Evolutionary conservation across 2,888 invertebrate species (phyloP).

Genomic region (Acleris sparsana): DNA sequence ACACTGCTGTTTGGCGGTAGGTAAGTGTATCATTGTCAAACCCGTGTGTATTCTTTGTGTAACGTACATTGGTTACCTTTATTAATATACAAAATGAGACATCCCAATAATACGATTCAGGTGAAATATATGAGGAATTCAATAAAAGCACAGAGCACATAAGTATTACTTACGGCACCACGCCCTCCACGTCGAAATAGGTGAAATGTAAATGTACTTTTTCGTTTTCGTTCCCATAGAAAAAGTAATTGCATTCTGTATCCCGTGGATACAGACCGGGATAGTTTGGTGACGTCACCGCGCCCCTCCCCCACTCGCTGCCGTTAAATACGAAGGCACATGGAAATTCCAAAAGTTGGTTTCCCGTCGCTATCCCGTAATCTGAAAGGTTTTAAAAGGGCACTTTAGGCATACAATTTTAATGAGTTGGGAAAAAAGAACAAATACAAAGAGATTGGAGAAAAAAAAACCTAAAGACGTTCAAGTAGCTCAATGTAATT

Average conservation of each 20-base stretch:
- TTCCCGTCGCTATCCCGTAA: conserved; percentile 92
- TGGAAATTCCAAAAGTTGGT: conserved; percentile 89
- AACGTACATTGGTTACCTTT: not conserved
- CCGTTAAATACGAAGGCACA: conserved; percentile 96
- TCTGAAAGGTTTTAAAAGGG: conserved; percentile 82
- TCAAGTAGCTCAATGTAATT: no score
- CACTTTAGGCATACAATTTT: conserved; percentile 8
- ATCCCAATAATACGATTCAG: not conserved
- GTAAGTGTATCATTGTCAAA: no score
- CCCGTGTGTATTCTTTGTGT: no score
- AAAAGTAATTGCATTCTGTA: conserved; percentile 96
- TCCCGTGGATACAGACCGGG: conserved; percentile 95
- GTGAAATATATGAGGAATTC: not conserved
- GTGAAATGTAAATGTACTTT: conserved; percentile 92
- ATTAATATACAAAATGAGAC: not conserved
- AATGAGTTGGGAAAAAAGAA: no score
- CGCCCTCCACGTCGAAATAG: conserved; percentile 97
- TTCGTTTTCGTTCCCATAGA: conserved; percentile 90
- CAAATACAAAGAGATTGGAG: no score
- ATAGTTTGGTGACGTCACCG: conserved; percentile 94
- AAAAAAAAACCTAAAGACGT: no score
- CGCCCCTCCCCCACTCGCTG: conserved; percentile 88
- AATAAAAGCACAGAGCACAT: conserved; percentile 33
- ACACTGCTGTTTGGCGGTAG: no score
- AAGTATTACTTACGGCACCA: conserved; percentile 91